Evolutionary conservation across 2,888 invertebrate species (phyloP), one percentile per base, ranked within the genome.

Genomic region (Rugalucina vietnamica): DNA sequence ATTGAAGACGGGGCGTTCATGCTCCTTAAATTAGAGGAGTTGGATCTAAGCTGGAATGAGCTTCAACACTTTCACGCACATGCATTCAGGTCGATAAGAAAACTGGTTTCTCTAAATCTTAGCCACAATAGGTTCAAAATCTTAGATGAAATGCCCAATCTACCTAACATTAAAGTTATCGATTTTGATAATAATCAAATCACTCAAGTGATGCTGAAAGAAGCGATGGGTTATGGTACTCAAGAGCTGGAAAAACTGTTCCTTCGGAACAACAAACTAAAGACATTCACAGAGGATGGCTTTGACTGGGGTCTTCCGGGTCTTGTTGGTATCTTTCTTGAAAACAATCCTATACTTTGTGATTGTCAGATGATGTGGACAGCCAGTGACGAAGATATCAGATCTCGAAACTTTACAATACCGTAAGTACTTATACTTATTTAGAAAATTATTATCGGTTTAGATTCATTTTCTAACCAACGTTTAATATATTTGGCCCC

Each of bases 351-450:
- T 37, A 36, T 88, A 3, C 36, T 80, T 24, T 88, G 87, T 77
- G 82, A 88, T 75, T 88, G 87, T 72, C 50, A 75, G 37, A 81
- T 88, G 83, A 83, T 70, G 24, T 88, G 87, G 87, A 77, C 83
- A 12, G 65, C 32, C 0, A 27, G 14, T 10, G 69, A 50, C 5
- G 54, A 49, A 29, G n/a, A 21, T 4, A 24, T 27, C 18, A 29
- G 10, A n/a, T 37, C 57, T n/a, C 43, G 70, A n/a, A 74, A 78
- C 54, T 29, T 74, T 32, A 70, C 74, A 21, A 70, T 82, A 5
- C 43, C 49, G 82, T 82, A 69, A 54, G 82, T 75, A 74, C 29
- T 54, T n/a, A n/a, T n/a, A n/a, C n/a, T n/a, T n/a, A n/a, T n/a
- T n/a, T n/a, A n/a, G n/a, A n/a, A n/a, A n/a, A n/a, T n/a, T n/a